Evolutionary conservation across 2,888 invertebrate genomes (phyloP).

Genomic region (Caenorhabditis sp.): DNA sequence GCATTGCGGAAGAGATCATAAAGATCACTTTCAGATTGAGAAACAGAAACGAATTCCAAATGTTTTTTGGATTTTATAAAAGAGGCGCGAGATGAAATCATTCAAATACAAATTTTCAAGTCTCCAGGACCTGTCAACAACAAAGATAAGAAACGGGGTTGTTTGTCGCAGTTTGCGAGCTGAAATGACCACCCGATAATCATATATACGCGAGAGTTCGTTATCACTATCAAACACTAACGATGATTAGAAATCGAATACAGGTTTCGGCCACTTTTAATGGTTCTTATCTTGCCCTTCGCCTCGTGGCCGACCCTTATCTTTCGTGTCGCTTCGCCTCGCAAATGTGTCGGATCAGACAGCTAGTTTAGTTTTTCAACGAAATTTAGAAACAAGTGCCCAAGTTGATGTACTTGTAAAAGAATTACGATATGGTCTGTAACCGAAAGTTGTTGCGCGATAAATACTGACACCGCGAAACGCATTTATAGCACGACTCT

Average conservation of each 20-base stretch:
- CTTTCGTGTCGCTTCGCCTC: not conserved
- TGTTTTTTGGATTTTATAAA: too few relatives aligned
- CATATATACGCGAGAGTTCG: not conserved
- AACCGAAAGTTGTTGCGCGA: not conserved
- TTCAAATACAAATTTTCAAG: too few relatives aligned
- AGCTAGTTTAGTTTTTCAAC: conserved; percentile 17
- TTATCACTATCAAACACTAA: conserved; percentile 8
- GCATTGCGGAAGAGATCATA: not conserved
- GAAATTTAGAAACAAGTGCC: conserved; percentile 7
- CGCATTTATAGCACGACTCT: conserved; percentile 4
- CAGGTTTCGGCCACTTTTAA: conserved; percentile 41
- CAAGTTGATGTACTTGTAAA: not conserved
- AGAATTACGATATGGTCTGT: not conserved
- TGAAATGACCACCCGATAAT: not conserved
- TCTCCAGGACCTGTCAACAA: too few relatives aligned
- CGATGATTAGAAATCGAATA: conserved; percentile 15
- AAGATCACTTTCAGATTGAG: not conserved
- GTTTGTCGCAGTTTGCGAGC: not conserved
- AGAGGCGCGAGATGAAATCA: too few relatives aligned
- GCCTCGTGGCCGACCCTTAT: conserved; percentile 44
- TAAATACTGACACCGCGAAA: not conserved
- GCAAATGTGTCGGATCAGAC: not conserved
- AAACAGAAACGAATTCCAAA: not conserved
- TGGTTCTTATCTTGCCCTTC: conserved; percentile 49
- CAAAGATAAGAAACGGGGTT: too few relatives aligned